Evolutionary conservation across 1,140 invertebrate species (phyloP).

Genomic region (Caenorhabditis brenneri): DNA sequence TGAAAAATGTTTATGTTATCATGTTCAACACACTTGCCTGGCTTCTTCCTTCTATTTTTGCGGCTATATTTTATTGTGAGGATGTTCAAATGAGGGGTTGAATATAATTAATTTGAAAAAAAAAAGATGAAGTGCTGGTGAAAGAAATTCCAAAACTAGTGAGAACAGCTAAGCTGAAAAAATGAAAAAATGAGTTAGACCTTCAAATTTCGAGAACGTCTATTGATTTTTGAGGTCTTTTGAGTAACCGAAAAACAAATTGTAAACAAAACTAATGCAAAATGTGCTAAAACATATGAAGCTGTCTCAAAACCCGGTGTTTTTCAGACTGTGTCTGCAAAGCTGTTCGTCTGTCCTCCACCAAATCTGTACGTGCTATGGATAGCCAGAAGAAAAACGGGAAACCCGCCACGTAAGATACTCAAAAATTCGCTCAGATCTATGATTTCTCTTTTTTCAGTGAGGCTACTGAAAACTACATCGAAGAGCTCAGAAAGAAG

Average conservation of each 20-base stretch:
- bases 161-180: no score
- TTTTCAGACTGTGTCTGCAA: constrained; percentile 53
- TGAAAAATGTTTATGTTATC: constrained; percentile 62
- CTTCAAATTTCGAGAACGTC: no score
- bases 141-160: no score
- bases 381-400: not conserved
- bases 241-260: no score
- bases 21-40: constrained; percentile 64
- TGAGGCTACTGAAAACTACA: constrained; percentile 59
- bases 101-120: not conserved
- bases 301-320: no score
- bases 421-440: not conserved
- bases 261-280: no score
- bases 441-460: no score
- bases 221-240: no score
- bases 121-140: no score
- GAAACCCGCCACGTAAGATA: not conserved
- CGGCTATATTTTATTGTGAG: constrained; percentile 61
- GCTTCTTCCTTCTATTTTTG: constrained; percentile 65
- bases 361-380: constrained; percentile 18
- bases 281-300: no score
- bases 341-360: constrained; percentile 58
- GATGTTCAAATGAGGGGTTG: no score
- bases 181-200: no score
- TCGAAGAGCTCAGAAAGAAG: constrained; percentile 59